Evolutionary conservation across 2,888 invertebrate species (phyloP).

Genomic region (Microplitis manilae): DNA sequence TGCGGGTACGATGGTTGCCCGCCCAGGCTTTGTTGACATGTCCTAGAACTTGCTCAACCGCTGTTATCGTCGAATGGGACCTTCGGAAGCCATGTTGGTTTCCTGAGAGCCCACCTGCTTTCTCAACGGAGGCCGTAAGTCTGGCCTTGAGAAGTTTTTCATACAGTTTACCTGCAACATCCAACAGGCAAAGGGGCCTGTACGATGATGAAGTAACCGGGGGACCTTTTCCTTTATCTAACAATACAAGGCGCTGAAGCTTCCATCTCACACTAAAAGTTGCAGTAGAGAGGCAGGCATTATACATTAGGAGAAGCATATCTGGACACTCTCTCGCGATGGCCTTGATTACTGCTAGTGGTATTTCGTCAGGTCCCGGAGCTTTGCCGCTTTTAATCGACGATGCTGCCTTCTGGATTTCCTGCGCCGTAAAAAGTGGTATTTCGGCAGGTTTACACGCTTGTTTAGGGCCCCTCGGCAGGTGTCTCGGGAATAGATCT

Average conservation of each 20-base stretch:
- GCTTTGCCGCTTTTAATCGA: slow-evolving; percentile 41
- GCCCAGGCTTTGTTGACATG: slow-evolving; percentile 33
- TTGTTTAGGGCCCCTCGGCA: no score
- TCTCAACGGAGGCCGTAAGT: slow-evolving; percentile 37
- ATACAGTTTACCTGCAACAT: slow-evolving; percentile 38
- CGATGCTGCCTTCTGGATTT: no score
- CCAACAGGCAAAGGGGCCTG: slow-evolving; percentile 40
- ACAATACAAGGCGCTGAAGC: slow-evolving; percentile 38
- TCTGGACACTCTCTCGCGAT: slow-evolving; percentile 33
- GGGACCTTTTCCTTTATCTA: slow-evolving; percentile 43
- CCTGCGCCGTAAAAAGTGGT: no score
- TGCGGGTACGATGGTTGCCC: slow-evolving; percentile 35
- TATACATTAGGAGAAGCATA: slow-evolving; percentile 40
- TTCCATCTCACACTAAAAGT: slow-evolving; percentile 41
- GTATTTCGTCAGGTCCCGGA: slow-evolving; percentile 40
- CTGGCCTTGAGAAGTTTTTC: slow-evolving; percentile 48
- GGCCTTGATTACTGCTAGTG: slow-evolving; percentile 26
- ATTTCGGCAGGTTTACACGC: no score
- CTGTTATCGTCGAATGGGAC: neutral
- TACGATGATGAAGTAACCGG: slow-evolving; percentile 28
- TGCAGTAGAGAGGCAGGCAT: slow-evolving; percentile 39
- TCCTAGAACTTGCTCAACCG: slow-evolving; percentile 36
- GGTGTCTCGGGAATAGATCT: no score
- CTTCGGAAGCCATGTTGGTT: slow-evolving; percentile 35
- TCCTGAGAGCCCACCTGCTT: slow-evolving; percentile 40